Conservation (phyloP, 2,888 invertebrate genomes). For the Lamellibrachia columna region DNA sequence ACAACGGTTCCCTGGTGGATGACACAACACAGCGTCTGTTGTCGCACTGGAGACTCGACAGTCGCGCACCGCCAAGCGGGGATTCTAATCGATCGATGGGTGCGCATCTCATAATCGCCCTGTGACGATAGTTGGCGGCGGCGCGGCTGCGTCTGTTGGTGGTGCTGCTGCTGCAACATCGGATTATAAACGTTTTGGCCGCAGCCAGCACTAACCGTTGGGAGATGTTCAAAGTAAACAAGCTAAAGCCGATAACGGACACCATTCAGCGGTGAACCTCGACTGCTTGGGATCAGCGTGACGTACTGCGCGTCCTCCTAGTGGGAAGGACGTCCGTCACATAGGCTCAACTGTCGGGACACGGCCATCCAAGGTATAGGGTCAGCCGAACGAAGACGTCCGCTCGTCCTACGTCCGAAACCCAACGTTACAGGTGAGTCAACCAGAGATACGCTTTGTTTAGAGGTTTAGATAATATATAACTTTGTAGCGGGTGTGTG, state of each 20-base stretch:
- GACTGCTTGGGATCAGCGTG: background rate
- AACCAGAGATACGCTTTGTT: no score
- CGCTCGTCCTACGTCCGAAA: background rate
- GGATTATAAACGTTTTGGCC: conserved; percentile 5
- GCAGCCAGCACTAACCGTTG: background rate
- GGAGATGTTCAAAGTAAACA: background rate
- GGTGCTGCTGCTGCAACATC: background rate
- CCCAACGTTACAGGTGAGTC: background rate
- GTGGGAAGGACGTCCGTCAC: background rate
- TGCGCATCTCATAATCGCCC: background rate
- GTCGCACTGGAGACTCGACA: background rate
- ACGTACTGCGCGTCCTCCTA: background rate
- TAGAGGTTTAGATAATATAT: no score
- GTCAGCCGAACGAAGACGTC: background rate
- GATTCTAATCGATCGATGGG: background rate
- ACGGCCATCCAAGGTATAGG: background rate
- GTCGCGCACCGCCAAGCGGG: background rate
- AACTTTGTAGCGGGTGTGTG: background rate
- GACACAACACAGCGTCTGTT: background rate
- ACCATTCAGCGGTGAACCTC: background rate
- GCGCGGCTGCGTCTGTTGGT: background rate
- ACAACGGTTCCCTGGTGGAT: background rate
- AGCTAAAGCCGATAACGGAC: background rate
- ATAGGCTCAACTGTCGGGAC: background rate
- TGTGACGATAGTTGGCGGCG: background rate